Conservation (phyloP, 2,888 invertebrate species). For the Halictus quadricinctus region DNA sequence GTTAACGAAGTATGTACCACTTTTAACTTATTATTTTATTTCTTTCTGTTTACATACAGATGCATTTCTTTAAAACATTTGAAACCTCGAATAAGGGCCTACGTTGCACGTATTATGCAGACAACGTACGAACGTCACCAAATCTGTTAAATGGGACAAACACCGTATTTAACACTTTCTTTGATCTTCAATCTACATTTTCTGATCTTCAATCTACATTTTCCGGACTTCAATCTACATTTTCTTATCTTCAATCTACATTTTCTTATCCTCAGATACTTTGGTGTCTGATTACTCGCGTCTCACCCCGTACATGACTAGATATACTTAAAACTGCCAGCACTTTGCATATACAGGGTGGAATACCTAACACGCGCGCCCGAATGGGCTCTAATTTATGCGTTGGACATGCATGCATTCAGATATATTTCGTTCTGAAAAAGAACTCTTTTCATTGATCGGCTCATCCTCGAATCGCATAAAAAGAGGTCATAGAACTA, state of each 20-base stretch:
- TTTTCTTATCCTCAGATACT: neutral
- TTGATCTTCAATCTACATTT: neutral
- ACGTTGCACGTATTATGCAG: no score
- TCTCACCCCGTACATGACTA: neutral
- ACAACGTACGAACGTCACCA: no score
- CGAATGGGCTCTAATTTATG: neutral
- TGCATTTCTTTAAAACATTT: no score
- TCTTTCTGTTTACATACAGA: no score
- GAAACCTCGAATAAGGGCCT: no score
- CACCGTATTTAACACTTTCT: neutral
- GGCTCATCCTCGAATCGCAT: neutral
- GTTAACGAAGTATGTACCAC: no score
- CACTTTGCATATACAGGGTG: neutral
- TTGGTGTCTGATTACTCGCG: neutral
- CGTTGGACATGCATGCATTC: neutral
- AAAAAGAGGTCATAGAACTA: constrained; percentile 5
- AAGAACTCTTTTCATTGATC: constrained; percentile 3
- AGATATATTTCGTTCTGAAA: neutral
- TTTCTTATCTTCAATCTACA: no score
- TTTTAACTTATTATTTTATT: no score
- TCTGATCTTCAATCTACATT: no score
- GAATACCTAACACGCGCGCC: neutral
- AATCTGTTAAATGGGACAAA: no score
- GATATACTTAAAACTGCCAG: neutral
- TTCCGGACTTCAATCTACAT: no score